Evolutionary conservation across 2,797 vertebrate species (phyloP), one percentile per base, ranked within the genome.

Genomic region (Enteromius anoplus): DNA sequence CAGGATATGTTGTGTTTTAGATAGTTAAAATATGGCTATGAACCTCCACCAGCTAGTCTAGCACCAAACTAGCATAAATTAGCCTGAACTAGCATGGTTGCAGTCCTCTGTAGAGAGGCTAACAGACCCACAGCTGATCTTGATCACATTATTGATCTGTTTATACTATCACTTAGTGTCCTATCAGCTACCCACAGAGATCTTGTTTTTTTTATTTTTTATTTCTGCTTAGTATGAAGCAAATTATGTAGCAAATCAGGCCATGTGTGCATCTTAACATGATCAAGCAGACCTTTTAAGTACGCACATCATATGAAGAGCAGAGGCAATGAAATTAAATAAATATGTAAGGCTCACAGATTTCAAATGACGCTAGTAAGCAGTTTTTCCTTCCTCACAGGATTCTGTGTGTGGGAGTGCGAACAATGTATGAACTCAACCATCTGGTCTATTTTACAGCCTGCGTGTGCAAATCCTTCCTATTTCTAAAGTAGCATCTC

Each of bases 371-470:
- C 88, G 87, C 84, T 85, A 90, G 73, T 42, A 69, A 91, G 88
- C 85, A 80, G 3, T 51, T 87, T 91, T 90, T 91, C 71, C 73
- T 55, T 66, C 58, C 71, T 78, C 49, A 78, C 75, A 78, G 66
- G 75, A 83, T 83, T 91, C 75, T 84, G 14, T 65, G 90, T 88
- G 88, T 85, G 86, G 84, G 87, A 91, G 86, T 70, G 83, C 85
- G 78, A 91, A 90, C 91, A 94, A 89, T 85, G 82, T 86, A 84
- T 90, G 90, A 93, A 93, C 89, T 86, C 84, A 37, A 34, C 73
- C 93, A 95, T 95, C 93, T 95, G 94, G 93, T 88, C 92, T 75
- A 86, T 84, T 94, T 94, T 91, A 78, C 75, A 85, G 86, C 72
- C 60, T 80, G 90, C 68, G 17, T 93, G 91, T 92, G 93, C 89